Conservation (phyloP, 1,140 invertebrate genomes). For the Drosophila tristis region DNA sequence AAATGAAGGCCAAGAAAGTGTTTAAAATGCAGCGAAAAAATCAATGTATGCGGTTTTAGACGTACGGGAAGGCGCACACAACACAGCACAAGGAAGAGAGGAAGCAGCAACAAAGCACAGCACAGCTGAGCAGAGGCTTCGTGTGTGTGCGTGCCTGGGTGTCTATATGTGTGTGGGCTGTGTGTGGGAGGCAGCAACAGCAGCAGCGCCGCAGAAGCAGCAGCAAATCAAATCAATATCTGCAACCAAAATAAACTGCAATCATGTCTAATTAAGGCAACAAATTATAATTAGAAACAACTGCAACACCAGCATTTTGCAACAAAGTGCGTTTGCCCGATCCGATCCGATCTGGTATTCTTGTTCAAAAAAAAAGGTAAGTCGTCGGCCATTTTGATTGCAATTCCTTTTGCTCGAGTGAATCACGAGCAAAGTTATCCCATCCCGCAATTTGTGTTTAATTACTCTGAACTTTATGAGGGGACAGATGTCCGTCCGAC, state of each 20-base stretch:
- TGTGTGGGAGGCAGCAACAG: constrained; percentile 35
- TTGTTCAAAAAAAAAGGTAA: constrained; percentile 58
- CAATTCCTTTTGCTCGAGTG: constrained; percentile 23
- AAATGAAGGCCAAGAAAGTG: constrained; percentile 23
- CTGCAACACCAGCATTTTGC: constrained; percentile 18
- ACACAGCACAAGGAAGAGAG: constrained; percentile 28
- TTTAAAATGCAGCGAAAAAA: constrained; percentile 55
- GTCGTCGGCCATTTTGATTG: constrained; percentile 72
- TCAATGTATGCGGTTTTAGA: constrained; percentile 63
- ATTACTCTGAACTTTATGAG: constrained; percentile 61
- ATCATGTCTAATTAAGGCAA: constrained; percentile 62
- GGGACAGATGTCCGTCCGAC: neutral
- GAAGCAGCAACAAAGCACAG: constrained; percentile 48
- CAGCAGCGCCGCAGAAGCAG: constrained; percentile 18
- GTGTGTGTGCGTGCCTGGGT: constrained; percentile 22
- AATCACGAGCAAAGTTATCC: constrained; percentile 3
- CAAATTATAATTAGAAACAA: constrained; percentile 22
- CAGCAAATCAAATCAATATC: constrained; percentile 63
- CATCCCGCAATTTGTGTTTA: constrained; percentile 36
- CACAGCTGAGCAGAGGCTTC: constrained; percentile 65
- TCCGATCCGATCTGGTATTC: constrained; percentile 17
- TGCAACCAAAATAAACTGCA: constrained; percentile 56
- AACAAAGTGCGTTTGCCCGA: constrained; percentile 40
- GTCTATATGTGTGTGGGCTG: constrained; percentile 22
- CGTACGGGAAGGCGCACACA: no score